Evolutionary conservation across 92 coral and sea anemone genomes (phyloP).

Genomic region (Micromussa lordhowensis): DNA sequence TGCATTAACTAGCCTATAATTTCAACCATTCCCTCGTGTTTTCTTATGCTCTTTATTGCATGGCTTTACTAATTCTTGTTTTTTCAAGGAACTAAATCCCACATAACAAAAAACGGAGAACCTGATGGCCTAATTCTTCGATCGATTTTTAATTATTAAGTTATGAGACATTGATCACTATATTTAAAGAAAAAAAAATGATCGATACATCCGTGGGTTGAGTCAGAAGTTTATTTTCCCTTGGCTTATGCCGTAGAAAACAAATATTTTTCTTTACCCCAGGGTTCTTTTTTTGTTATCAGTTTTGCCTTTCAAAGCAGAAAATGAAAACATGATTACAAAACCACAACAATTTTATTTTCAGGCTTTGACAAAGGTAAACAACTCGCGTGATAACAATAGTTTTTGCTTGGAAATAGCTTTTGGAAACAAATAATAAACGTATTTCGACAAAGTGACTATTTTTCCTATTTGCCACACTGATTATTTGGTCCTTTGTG

Average conservation of each 20-base stretch:
- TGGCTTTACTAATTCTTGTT: no score
- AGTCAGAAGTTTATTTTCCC: background rate
- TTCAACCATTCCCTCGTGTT: background rate
- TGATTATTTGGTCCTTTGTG: no score
- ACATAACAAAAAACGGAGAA: background rate
- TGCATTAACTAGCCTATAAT: background rate
- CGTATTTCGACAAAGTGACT: no score
- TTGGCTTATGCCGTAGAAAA: background rate
- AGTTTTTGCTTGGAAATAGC: background rate
- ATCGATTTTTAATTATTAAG: background rate
- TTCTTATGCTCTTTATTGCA: no score
- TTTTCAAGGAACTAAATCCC: background rate
- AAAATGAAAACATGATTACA: background rate
- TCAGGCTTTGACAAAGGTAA: background rate
- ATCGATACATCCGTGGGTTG: background rate
- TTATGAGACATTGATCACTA: background rate
- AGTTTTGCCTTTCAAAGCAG: background rate
- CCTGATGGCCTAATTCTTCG: background rate
- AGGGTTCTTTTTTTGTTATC: background rate
- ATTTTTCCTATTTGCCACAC: no score
- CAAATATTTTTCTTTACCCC: background rate
- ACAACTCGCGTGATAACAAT: background rate
- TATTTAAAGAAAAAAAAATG: no score
- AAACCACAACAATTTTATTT: background rate
- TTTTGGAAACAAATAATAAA: no score